Evolutionary conservation across 2,888 invertebrate species (phyloP).

Genomic region (Oxystoma pomonae): DNA sequence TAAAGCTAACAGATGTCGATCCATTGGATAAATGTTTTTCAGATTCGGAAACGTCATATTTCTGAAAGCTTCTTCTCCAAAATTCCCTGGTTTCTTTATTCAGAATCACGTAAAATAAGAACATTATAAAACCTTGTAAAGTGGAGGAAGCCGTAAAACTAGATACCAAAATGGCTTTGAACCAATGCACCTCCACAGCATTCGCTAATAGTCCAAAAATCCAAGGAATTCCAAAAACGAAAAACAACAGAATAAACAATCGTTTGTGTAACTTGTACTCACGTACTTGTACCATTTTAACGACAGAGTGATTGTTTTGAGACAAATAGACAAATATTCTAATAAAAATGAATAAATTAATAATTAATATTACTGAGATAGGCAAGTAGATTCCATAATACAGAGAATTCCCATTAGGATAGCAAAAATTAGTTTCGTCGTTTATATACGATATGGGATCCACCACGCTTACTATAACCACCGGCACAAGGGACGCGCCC

Average conservation of each 20-base stretch:
- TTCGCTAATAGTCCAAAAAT: conserved; percentile 55
- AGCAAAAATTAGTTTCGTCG: conserved; percentile 51
- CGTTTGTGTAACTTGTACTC: conserved; percentile 50
- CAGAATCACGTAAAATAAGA: conserved; percentile 57
- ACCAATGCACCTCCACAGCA: conserved; percentile 29
- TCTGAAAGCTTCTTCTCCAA: conserved; percentile 47
- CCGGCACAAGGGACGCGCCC: conserved; percentile 55
- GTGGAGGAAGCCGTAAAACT: conserved; percentile 55
- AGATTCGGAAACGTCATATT: conserved; percentile 4
- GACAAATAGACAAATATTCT: conserved; percentile 44
- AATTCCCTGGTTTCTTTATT: conserved; percentile 56
- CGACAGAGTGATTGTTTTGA: conserved; percentile 35
- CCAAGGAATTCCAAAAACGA: conserved; percentile 60
- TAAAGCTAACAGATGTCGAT: neutral
- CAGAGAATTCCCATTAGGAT: conserved; percentile 53
- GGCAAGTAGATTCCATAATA: conserved; percentile 57
- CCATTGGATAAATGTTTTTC: neutral
- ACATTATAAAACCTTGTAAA: conserved; percentile 58
- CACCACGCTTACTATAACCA: conserved; percentile 51
- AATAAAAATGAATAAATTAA: conserved; percentile 56
- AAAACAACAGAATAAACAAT: conserved; percentile 57
- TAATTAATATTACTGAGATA: conserved; percentile 50
- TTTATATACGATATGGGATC: conserved; percentile 50
- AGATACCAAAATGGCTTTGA: conserved; percentile 43
- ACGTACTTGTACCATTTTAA: neutral